Percentiles rank a stretch among this genome's conserved stretches.
These are phyloP conservation scores for Temnopleurus reevesii DNA, from an alignment of 53 echinoderm and acorn worm genomes.

Conservation along the genomic window DNA sequence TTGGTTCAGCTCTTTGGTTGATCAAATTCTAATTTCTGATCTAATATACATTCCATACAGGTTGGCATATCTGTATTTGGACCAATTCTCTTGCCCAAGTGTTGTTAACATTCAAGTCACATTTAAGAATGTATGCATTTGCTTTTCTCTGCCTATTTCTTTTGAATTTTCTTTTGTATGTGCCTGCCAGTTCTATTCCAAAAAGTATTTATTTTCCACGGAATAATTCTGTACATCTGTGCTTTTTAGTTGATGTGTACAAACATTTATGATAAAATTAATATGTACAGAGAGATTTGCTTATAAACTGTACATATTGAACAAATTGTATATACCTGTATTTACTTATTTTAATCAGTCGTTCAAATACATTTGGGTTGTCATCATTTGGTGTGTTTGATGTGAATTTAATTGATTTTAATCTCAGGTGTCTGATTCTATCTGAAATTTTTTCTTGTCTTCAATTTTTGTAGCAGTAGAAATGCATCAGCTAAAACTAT, in stretches of 20 bases:
- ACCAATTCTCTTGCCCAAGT: conserved; percentile 15
- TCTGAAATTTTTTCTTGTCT: conserved; percentile 42
- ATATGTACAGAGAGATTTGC: background rate
- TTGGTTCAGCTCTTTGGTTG: too few relatives aligned
- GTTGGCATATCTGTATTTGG: too few relatives aligned
- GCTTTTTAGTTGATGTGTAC: too few relatives aligned
- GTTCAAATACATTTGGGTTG: background rate
- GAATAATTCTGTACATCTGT: background rate
- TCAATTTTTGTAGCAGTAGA: conserved; percentile 6
- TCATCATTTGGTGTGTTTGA: background rate
- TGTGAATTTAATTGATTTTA: background rate
- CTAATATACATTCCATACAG: too few relatives aligned
- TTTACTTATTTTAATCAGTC: background rate
- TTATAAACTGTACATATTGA: background rate
- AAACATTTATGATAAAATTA: background rate
- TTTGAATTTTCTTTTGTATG: background rate
- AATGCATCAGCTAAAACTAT: too few relatives aligned
- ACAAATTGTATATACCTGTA: background rate
- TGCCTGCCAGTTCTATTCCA: background rate
- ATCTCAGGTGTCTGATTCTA: conserved; percentile 15
- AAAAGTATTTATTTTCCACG: background rate
- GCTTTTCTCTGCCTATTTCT: background rate
- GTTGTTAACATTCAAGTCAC: background rate
- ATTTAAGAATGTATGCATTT: background rate
- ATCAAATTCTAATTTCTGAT: too few relatives aligned